phyloP scores from a whole-genome alignment of 2,888 invertebrate species.

The Scrobipalpa costella region DNA sequence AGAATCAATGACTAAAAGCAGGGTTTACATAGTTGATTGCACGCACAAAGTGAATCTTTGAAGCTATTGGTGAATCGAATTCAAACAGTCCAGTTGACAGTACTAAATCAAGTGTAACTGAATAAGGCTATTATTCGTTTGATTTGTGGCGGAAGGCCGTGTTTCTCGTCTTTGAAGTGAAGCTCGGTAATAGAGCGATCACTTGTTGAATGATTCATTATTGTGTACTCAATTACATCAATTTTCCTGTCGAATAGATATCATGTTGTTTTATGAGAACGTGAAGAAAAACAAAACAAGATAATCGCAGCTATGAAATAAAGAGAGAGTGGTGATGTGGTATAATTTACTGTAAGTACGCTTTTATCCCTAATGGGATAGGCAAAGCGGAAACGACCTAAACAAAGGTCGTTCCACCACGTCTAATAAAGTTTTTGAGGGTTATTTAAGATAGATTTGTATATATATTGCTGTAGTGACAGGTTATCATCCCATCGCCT shows the following conservation, averaged over 20 bases:
- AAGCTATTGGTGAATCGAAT: background rate
- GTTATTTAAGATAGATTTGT: too few relatives aligned
- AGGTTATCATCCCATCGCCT: too few relatives aligned
- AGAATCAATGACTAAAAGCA: background rate
- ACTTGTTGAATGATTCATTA: slow-evolving; percentile 8
- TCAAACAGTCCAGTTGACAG: background rate
- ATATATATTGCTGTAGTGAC: too few relatives aligned
- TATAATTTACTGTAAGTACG: too few relatives aligned
- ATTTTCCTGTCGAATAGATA: background rate
- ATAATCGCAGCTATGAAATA: too few relatives aligned
- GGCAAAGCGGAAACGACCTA: too few relatives aligned
- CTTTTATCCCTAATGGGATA: too few relatives aligned
- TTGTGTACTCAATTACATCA: background rate
- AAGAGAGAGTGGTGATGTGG: too few relatives aligned
- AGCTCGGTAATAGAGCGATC: background rate
- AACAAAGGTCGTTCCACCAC: too few relatives aligned
- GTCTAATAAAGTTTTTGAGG: too few relatives aligned
- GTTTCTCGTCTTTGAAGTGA: background rate
- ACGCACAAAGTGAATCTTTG: background rate
- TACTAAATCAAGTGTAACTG: slow-evolving; percentile 12
- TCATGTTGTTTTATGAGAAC: too few relatives aligned
- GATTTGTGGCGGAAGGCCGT: background rate
- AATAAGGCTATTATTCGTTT: slow-evolving; percentile 6
- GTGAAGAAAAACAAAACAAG: too few relatives aligned
- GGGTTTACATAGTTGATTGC: background rate